Conservation (phyloP, 2,797 vertebrate species). For the Heteromormyrus szaboi region DNA sequence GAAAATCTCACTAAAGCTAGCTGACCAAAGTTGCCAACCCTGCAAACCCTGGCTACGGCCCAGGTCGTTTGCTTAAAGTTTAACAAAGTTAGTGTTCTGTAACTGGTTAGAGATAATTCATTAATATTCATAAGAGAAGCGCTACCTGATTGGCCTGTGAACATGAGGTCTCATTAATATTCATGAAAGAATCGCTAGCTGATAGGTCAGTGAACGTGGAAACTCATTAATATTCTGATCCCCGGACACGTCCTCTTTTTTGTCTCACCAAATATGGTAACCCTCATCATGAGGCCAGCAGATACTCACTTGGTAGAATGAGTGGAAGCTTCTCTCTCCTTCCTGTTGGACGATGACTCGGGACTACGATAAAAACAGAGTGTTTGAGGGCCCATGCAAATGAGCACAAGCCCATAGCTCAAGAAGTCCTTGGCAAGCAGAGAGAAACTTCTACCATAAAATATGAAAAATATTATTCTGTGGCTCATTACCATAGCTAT, state of each 20-base stretch:
- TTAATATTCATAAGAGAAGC: too few relatives aligned
- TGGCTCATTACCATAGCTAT: neutral
- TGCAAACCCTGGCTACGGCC: too few relatives aligned
- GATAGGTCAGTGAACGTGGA: neutral
- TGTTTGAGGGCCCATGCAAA: neutral
- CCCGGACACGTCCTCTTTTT: neutral
- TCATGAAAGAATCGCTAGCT: neutral
- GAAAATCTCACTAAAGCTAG: too few relatives aligned
- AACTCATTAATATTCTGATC: neutral
- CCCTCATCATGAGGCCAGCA: neutral
- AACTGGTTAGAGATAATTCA: too few relatives aligned
- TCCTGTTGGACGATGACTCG: slow-evolving; percentile 92
- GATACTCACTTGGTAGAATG: slow-evolving; percentile 86
- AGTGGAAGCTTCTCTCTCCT: slow-evolving; percentile 93
- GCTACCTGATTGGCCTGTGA: too few relatives aligned
- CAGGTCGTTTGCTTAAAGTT: too few relatives aligned
- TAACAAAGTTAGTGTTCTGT: too few relatives aligned
- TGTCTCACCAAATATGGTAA: neutral
- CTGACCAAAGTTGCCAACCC: too few relatives aligned
- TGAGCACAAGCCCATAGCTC: neutral
- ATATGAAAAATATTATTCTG: neutral
- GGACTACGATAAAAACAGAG: slow-evolving; percentile 61
- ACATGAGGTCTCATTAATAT: too few relatives aligned
- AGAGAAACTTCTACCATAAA: neutral
- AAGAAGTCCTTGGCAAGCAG: neutral